Evolutionary conservation across 2,113 vertebrate genomes (phyloP).

Genomic region (Bubalus kerabau): DNA sequence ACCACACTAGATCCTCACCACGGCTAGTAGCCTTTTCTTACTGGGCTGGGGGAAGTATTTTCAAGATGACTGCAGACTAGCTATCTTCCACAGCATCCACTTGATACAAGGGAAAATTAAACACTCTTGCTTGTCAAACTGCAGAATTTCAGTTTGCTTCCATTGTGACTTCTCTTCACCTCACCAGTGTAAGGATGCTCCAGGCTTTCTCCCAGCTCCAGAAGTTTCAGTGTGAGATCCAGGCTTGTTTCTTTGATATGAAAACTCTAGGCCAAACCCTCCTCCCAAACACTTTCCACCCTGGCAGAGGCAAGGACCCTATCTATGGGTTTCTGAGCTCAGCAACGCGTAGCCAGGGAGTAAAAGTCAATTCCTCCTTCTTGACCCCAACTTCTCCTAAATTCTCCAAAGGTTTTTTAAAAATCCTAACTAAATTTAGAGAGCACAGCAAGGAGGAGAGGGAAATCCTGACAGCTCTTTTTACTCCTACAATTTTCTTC

Average conservation of each 20-base stretch:
- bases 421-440: not conserved
- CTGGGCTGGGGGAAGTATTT: not conserved
- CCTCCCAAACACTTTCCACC: not conserved
- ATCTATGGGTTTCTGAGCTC: not conserved
- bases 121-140: not conserved
- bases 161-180: not conserved
- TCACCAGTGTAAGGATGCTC: accelerated
- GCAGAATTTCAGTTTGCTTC: not conserved
- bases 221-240: not conserved
- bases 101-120: not conserved
- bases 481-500: not conserved
- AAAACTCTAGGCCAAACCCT: not conserved
- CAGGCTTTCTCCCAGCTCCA: not conserved
- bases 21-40: not conserved
- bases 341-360: accelerated
- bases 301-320: not conserved
- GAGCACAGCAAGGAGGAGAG: not conserved
- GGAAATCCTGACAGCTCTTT: not conserved
- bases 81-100: not conserved
- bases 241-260: not conserved
- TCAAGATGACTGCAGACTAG: not conserved
- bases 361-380: not conserved
- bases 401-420: not conserved
- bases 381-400: not conserved
- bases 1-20: not conserved